Evolutionary conservation across 2,113 vertebrate species (phyloP), one percentile per base, ranked within the genome.

Genomic region (Mellivora capensis): DNA sequence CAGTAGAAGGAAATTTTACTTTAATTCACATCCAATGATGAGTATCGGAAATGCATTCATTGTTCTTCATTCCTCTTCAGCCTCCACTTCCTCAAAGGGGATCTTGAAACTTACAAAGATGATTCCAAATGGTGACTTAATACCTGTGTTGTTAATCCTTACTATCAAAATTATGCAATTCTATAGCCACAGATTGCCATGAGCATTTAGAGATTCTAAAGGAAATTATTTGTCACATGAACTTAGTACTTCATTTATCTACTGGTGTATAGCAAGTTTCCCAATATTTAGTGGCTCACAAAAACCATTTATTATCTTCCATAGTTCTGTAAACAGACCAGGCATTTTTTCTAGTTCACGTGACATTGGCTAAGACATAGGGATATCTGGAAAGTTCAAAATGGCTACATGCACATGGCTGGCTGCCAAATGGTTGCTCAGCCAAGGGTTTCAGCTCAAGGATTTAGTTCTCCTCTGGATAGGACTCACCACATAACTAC

Each of bases 1-100:
- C 25, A 79, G 67, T 31, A 95, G 80, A 90, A 98, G n/a, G 29
- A 89, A 92, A 44, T 74, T 83, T 89, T 69, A 64, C 44, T 81
- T 90, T 87, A 49, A 88, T 93, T 81, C 18, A 77, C 54, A 47
- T 10, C 80, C 59, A 92, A 77, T 82, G 13, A 27, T 94, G 20
- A 91, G 34, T 49, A 64, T 27, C 64, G 7, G 29, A 93, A 89
- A 67, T 1, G 4, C 85, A 37, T 17, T 54, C 71, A 79, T 69
- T 85, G 31, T 7, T 76, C 31, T 27, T 91, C 37, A 81, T 3
- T 27, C 1, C 27, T 92, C 54, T 80, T 87, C 29, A 93, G 23
- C 12, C 31, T 80, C 74, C 87, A 34, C 27, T 89, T 85, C n/a
- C 86, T 76, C 27, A 91, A 37, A 93, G 86, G 86, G 90, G 64